Conservation (phyloP, 2,113 vertebrate species). For the Actenoides lindsayi region DNA sequence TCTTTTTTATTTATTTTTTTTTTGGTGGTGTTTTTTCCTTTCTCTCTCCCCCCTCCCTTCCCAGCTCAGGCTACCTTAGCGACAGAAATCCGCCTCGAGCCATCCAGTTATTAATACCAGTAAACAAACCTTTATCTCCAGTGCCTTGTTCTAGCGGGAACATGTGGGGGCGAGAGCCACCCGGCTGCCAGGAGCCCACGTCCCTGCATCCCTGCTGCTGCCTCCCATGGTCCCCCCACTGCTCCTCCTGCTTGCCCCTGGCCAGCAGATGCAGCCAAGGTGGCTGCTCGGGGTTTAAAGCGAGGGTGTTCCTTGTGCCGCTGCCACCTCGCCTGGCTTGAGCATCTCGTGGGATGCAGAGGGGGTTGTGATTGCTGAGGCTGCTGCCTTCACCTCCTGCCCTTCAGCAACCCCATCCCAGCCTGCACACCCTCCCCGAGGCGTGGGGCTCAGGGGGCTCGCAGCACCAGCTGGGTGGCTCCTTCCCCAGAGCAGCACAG, state of each 20-base stretch:
- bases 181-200: not conserved
- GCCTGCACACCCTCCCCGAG: fast-evolving
- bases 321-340: fast-evolving
- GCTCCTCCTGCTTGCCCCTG: not conserved
- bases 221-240: fast-evolving
- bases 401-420: not conserved
- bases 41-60: not conserved
- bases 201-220: not conserved
- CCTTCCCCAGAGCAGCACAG: not conserved
- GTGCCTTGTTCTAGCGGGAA: not conserved
- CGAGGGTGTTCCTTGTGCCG: fast-evolving
- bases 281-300: not conserved
- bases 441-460: fast-evolving
- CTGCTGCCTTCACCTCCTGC: not conserved
- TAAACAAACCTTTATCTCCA: not conserved
- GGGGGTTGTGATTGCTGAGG: not conserved
- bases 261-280: not conserved
- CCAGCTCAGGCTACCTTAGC: conserved; percentile 21
- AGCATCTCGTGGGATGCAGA: not conserved
- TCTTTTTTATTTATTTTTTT: not conserved
- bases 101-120: not conserved
- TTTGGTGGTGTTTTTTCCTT: too few species aligned
- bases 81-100: conserved; percentile 9
- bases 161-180: conserved; percentile 14
- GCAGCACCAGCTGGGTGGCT: not conserved